Evolutionary conservation across 64 coral and sea anemone genomes (phyloP), one percentile per base, ranked within the genome.

Genomic region (Montipora capricornis): DNA sequence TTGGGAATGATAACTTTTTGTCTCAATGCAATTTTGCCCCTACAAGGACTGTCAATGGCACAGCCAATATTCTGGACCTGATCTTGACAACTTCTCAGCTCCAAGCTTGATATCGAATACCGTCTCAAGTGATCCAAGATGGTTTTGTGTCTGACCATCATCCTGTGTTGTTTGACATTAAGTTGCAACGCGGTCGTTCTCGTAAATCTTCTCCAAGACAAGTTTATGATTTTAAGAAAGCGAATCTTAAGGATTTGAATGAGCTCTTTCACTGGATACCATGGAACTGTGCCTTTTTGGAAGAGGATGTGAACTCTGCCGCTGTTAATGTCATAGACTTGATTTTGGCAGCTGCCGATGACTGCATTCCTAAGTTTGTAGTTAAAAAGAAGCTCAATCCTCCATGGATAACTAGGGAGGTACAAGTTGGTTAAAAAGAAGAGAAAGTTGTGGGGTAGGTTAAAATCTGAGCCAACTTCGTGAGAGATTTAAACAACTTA

Each of bases 161-260:
- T 77, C 75, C 75, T 77, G 75, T 77, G 75, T 68, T 68, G 17
- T 77, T 77, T 77, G 37, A 77, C 75, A 47, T 77, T 13, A 77
- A 47, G 64, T 88, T 88, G 70, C 70, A 76, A 57, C 29, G 69
- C n/a, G 58, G 69, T 69, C 83, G 83, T 68, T 87, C 61, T 87
- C 73, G 83, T 64, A 87, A 87, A 87, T 87, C 62, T 73, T 87
- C 84, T 73, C 84, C 20, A 87, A 87, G 84, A 87, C 64, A 87
- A 87, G 84, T 87, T 48, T 87, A 87, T 87, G 84, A 71, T 87
- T 87, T 22, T 22, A 22, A 22, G 22, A 22, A 22, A 22, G 22
- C 22, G 22, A 22, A 22, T 22, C 22, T 22, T 22, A 22, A 22
- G 22, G 22, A 22, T 22, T 22, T 22, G 22, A 22, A 22, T 22